Conservation (phyloP, 2,113 vertebrate genomes). For the Blennius ocellaris region DNA sequence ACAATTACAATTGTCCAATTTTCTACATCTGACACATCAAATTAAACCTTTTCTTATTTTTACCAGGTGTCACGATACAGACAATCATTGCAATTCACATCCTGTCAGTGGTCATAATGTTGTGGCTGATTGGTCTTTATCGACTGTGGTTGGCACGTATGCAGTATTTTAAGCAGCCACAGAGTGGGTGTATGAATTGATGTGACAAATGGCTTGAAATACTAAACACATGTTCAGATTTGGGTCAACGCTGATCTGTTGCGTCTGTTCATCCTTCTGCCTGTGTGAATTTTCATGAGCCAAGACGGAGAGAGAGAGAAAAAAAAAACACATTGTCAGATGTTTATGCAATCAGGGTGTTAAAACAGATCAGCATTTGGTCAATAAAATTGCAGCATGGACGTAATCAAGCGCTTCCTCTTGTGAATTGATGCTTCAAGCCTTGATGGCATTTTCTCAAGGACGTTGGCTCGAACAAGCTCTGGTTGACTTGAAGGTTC, state of each 20-base stretch:
- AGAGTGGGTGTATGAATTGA: slow-evolving; percentile 12
- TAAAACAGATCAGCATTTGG: background rate
- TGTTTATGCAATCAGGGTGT: background rate
- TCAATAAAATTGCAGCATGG: background rate
- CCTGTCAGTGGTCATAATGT: too few relatives aligned
- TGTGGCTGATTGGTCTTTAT: too few relatives aligned
- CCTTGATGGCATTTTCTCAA: background rate
- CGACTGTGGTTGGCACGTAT: background rate
- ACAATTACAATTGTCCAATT: too few relatives aligned
- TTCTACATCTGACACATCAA: too few relatives aligned
- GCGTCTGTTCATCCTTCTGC: slow-evolving; percentile 35
- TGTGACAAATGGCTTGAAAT: slow-evolving; percentile 32
- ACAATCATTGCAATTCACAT: too few relatives aligned
- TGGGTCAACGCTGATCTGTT: slow-evolving; percentile 21
- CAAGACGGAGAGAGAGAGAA: background rate
- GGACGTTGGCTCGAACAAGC: background rate
- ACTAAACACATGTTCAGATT: slow-evolving; percentile 44
- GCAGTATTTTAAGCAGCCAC: slow-evolving; percentile 15
- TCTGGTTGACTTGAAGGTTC: too few relatives aligned
- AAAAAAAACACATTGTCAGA: slow-evolving; percentile 6
- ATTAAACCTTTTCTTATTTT: too few relatives aligned
- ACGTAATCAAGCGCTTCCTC: slow-evolving; percentile 19
- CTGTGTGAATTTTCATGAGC: background rate
- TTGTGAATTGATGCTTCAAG: background rate
- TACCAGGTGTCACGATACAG: too few relatives aligned